A percentile compares a stretch with the other conserved stretches of the same genome.
phyloP scores from a whole-genome alignment of 2,888 invertebrate species.

The Mayetiola destructor region DNA sequence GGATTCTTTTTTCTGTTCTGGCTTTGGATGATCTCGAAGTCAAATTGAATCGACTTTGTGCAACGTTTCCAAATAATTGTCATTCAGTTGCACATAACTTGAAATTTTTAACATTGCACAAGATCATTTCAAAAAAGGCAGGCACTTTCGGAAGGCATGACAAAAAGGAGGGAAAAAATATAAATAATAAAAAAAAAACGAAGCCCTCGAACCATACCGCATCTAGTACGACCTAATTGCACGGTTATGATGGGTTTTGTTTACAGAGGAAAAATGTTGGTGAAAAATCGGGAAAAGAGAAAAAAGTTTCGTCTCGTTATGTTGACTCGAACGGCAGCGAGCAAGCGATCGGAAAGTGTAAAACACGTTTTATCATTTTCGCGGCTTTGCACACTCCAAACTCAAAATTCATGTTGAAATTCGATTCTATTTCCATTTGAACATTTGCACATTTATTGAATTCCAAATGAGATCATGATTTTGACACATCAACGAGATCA shows the following conservation, averaged over 20 bases:
- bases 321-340: not conserved
- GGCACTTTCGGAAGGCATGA: too few species aligned
- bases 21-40: too few species aligned
- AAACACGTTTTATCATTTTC: constrained; percentile 13
- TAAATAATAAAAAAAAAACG: not conserved
- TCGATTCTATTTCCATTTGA: not conserved
- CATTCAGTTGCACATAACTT: constrained; percentile 7
- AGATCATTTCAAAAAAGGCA: constrained; percentile 1
- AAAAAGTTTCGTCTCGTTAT: too few species aligned
- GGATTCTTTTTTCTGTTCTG: not conserved
- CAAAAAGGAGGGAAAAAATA: not conserved
- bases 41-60: too few species aligned
- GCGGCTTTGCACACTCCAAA: not conserved
- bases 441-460: constrained; percentile 13
- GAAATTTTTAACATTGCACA: constrained; percentile 7
- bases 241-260: constrained; percentile 9
- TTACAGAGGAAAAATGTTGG: too few species aligned
- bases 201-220: constrained; percentile 7
- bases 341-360: not conserved
- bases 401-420: too few species aligned
- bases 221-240: constrained; percentile 9
- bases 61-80: too few species aligned
- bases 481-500: constrained; percentile 1
- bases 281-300: too few species aligned
- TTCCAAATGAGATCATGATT: constrained; percentile 12